Base-by-base conservation (phyloP, 2,113 vertebrate species). In the Spea multiplicata region DNA sequence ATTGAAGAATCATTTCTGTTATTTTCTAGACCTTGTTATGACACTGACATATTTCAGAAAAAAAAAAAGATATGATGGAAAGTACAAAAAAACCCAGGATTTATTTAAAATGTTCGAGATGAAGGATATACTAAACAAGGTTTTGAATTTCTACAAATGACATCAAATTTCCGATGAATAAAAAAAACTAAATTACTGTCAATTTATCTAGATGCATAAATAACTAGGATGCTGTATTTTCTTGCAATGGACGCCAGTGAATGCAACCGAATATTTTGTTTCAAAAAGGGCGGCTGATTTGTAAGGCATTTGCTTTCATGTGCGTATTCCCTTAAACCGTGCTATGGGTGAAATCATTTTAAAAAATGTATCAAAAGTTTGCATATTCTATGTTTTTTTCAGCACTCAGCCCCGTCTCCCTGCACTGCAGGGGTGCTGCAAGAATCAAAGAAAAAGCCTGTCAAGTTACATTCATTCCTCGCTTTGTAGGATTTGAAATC, bases 341-440 rank as follows among this genome's bases (percentile, higher is more conserved):
- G 71, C 78, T 80, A 61, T 46, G 71, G 78, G 71, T 74, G 61
- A 62, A 74, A 71, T 80, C 71, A 80, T 68, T 61, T 80, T 80
- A 48, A 73, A 80, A 80, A 68, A 80, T 80, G 65, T 68, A 80
- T 80, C 78, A 74, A 80, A 80, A 80, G 78, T 80, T 68, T 80
- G 78, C 71, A 80, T 79, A 79, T 79, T 79, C 70, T 46, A 73
- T 79, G 77, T 73, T 30, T 59, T 30, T 55, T 77, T 62, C 66
- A 62, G n/a, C 53, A 50, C 46, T 70, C 57, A 48, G 77, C 9
- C 30, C 70, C 67, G 77, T 73, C 77, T 79, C 30, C 30, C 70
- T 79, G 70, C 77, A 59, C 77, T 73, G 61, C 77, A 73, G 77
- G 77, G 71, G 61, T 71, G 50, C 77, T 9, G 17, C 12, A 30